phyloP scores from a whole-genome alignment of 1,140 invertebrate genomes.

The Apis mellifera region DNA sequence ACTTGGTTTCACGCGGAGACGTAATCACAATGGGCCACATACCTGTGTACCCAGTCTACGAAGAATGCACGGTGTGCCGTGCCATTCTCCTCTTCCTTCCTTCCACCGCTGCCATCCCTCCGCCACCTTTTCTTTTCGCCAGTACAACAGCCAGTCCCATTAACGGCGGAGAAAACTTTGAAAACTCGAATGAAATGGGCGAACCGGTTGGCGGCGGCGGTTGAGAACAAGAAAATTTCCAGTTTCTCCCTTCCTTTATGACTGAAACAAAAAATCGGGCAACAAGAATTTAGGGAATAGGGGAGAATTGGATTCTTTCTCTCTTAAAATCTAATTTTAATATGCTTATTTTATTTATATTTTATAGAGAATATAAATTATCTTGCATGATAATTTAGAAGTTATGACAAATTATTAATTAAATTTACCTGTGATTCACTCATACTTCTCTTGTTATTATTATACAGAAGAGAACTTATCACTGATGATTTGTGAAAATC shows the following conservation, averaged over 20 bases:
- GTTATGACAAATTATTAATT: too few relatives aligned
- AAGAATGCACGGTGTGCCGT: constrained; percentile 41
- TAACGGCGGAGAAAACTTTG: constrained; percentile 20
- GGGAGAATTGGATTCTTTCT: neutral
- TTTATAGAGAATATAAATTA: too few relatives aligned
- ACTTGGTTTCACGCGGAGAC: constrained; percentile 36
- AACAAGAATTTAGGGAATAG: neutral
- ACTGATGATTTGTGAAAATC: too few relatives aligned
- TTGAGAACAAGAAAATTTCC: neutral
- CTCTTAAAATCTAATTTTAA: too few relatives aligned
- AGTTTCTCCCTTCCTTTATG: neutral
- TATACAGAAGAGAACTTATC: too few relatives aligned
- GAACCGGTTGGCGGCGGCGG: neutral
- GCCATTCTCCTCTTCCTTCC: too few relatives aligned
- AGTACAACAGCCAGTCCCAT: constrained; percentile 44
- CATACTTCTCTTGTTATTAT: too few relatives aligned
- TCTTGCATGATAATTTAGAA: too few relatives aligned
- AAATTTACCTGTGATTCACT: too few relatives aligned
- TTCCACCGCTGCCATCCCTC: neutral
- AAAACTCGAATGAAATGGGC: neutral
- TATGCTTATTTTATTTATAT: too few relatives aligned
- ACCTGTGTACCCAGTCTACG: constrained; percentile 50
- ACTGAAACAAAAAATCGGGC: neutral
- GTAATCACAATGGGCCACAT: constrained; percentile 60
- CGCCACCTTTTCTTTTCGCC: constrained; percentile 34